Conservation (phyloP, 2,888 invertebrate genomes). For the Polyploca ridens region DNA sequence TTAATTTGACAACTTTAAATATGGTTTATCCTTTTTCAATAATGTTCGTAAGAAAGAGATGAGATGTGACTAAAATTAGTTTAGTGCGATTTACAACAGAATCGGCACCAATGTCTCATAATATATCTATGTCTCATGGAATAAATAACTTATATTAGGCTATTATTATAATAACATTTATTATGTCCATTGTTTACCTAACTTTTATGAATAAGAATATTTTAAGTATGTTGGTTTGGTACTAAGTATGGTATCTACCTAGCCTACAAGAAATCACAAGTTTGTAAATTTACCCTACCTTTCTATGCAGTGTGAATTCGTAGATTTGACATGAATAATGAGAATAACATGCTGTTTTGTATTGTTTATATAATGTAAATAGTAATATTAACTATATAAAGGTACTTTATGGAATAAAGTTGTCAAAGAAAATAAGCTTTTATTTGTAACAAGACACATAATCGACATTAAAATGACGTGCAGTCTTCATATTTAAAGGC, state of each 20-base stretch:
- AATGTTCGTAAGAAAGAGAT: no score
- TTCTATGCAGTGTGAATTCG: slow-evolving; percentile 24
- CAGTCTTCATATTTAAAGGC: not conserved
- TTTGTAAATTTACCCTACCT: slow-evolving; percentile 1
- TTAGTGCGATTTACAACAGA: no score
- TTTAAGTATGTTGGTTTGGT: no score
- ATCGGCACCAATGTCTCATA: no score
- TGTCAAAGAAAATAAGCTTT: slow-evolving; percentile 41
- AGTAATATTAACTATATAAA: slow-evolving; percentile 66
- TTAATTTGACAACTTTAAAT: no score
- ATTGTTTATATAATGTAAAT: slow-evolving; percentile 71
- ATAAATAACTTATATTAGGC: not conserved
- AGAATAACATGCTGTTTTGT: slow-evolving; percentile 55
- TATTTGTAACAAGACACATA: not conserved
- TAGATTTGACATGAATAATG: slow-evolving; percentile 21
- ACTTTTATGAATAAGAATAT: not conserved
- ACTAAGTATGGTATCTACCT: not conserved
- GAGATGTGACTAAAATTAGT: no score
- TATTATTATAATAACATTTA: not conserved
- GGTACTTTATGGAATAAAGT: slow-evolving; percentile 70
- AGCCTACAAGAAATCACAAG: slow-evolving; percentile 3
- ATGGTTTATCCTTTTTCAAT: no score
- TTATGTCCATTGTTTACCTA: slow-evolving; percentile 3
- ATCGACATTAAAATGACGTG: not conserved
- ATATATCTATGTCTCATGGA: not conserved